phyloP scores from a whole-genome alignment of 2,888 invertebrate species.

The Trypoxylon attenuatum region DNA sequence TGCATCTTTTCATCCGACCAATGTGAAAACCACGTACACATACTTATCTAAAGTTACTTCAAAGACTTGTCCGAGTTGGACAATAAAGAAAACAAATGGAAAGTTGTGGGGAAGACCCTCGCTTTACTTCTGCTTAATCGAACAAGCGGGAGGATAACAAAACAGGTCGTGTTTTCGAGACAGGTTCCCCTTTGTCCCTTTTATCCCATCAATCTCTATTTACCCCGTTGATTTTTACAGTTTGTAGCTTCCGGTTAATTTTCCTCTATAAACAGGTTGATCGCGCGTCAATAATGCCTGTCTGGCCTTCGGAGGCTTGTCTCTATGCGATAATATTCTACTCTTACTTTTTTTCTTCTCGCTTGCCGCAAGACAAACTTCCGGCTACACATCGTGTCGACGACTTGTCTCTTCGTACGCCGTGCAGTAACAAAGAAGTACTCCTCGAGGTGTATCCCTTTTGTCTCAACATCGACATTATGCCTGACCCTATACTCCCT shows the following conservation, averaged over 20 bases:
- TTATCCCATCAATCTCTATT: neutral
- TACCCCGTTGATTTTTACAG: neutral
- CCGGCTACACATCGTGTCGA: conserved; percentile 10
- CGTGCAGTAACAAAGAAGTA: conserved; percentile 20
- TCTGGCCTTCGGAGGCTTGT: neutral
- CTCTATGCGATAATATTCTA: neutral
- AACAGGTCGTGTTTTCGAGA: neutral
- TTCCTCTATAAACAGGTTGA: neutral
- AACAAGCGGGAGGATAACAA: too few relatives aligned
- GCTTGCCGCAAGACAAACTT: conserved; percentile 6
- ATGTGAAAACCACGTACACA: too few relatives aligned
- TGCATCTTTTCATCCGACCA: neutral
- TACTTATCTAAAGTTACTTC: neutral
- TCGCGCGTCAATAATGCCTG: conserved; percentile 4
- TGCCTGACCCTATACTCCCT: conserved; percentile 42
- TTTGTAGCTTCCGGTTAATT: conserved; percentile 5
- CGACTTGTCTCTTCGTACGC: conserved; percentile 1
- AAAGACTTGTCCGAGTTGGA: neutral
- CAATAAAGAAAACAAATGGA: too few relatives aligned
- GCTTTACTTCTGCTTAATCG: too few relatives aligned
- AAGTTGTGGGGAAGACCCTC: too few relatives aligned
- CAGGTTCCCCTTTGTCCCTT: neutral
- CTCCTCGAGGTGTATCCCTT: conserved; percentile 16
- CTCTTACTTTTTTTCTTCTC: conserved; percentile 2
- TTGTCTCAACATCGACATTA: conserved; percentile 36